Evolutionary conservation across 2,888 invertebrate species (phyloP).

Genomic region (Melanostoma scalare): DNA sequence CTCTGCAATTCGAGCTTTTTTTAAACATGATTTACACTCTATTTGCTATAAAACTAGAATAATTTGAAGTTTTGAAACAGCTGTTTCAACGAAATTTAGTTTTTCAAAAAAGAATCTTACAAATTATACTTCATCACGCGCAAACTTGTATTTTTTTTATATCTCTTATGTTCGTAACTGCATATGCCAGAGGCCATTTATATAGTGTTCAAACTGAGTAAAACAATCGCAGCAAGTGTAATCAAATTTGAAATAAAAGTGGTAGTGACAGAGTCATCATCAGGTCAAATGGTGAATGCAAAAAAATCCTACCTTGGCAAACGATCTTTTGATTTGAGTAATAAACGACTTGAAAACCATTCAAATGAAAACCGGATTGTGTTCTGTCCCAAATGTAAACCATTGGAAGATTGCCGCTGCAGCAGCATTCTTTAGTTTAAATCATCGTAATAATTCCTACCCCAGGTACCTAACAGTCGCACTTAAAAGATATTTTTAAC

Average conservation of each 20-base stretch:
- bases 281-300: background rate
- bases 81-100: too few relatives aligned
- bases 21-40: too few relatives aligned
- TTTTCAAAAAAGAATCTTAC: too few relatives aligned
- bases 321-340: slow-evolving; percentile 11
- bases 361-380: slow-evolving; percentile 21
- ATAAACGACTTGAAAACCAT: slow-evolving; percentile 13
- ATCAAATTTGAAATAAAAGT: background rate
- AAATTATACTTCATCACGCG: too few relatives aligned
- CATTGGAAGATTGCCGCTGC: slow-evolving; percentile 8
- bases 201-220: too few relatives aligned
- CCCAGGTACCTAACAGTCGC: slow-evolving; percentile 19
- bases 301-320: slow-evolving; percentile 2
- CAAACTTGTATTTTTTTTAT: too few relatives aligned
- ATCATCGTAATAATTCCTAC: slow-evolving; percentile 30
- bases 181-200: too few relatives aligned
- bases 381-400: slow-evolving; percentile 30
- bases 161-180: too few relatives aligned
- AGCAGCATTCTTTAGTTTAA: slow-evolving; percentile 33
- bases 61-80: too few relatives aligned
- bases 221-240: background rate
- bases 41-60: too few relatives aligned
- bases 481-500: slow-evolving; percentile 40
- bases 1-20: too few relatives aligned
- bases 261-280: background rate